A percentile compares a stretch with the other conserved stretches of the same genome.
These are phyloP conservation scores for Coelinius sp. DNA, from an alignment of 2,888 invertebrate species.

Conservation along the genomic window DNA sequence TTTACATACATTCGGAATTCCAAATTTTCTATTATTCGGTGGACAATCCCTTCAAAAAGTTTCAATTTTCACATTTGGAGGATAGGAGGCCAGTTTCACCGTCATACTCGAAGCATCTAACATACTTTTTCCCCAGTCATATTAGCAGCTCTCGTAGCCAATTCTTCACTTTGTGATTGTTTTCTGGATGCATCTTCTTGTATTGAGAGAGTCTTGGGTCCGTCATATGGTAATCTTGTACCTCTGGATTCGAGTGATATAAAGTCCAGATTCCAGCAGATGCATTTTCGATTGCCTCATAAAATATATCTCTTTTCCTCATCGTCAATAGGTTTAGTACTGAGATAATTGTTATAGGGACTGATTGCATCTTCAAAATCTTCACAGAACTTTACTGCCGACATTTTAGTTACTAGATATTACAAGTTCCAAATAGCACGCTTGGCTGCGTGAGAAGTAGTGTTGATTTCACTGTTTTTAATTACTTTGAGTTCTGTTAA, in stretches of 20 bases:
- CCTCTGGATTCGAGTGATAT: neutral
- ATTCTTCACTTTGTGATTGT: constrained; percentile 38
- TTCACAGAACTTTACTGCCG: constrained; percentile 18
- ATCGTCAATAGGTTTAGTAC: neutral
- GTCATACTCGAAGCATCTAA: constrained; percentile 43
- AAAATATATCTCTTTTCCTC: constrained; percentile 26
- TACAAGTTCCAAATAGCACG: constrained; percentile 32
- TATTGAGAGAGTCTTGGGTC: neutral
- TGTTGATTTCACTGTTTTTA: constrained; percentile 31
- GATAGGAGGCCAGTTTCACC: no score
- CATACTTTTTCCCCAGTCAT: constrained; percentile 34
- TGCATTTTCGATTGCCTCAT: constrained; percentile 9
- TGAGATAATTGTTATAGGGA: constrained; percentile 15
- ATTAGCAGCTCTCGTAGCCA: constrained; percentile 16
- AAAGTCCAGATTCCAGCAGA: neutral
- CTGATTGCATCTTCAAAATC: constrained; percentile 20
- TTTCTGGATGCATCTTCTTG: constrained; percentile 29
- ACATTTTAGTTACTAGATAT: constrained; percentile 19
- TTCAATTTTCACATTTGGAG: no score
- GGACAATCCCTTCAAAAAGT: no score
- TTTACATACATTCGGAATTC: no score
- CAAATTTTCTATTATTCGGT: no score
- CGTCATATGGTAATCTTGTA: neutral
- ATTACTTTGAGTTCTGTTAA: neutral
- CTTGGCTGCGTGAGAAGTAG: constrained; percentile 42